These are phyloP conservation scores for Acanthiza pusilla DNA, from an alignment of 2,797 vertebrate genomes.

Conservation along the genomic window DNA sequence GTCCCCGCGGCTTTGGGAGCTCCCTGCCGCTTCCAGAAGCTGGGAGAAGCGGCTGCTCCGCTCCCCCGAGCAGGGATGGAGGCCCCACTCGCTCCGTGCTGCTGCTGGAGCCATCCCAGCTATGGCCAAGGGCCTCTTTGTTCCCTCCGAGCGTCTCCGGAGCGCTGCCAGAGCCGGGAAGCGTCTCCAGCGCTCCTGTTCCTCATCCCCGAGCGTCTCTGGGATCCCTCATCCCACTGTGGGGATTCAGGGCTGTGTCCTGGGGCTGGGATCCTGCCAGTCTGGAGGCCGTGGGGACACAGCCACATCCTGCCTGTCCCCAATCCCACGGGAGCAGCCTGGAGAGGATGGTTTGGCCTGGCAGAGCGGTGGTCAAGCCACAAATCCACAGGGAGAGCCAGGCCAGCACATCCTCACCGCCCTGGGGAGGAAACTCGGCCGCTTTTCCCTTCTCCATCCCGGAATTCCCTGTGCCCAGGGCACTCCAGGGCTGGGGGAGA, in stretches of 20 bases:
- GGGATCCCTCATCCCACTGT: accelerated
- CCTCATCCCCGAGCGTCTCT: accelerated
- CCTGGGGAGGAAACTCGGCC: accelerated
- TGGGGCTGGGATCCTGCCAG: accelerated
- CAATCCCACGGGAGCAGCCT: accelerated
- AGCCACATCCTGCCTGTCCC: accelerated
- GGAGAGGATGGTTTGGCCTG: neutral
- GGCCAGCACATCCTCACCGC: neutral
- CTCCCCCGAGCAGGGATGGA: neutral
- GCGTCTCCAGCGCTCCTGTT: accelerated
- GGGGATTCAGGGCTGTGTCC: neutral
- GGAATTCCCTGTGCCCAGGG: neutral
- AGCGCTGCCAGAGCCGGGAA: neutral
- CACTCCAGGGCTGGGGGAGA: neutral
- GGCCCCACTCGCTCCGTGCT: neutral
- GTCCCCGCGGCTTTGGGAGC: accelerated
- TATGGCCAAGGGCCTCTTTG: constrained; percentile 24
- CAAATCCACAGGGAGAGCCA: neutral
- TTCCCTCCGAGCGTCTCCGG: neutral
- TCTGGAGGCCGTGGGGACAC: accelerated
- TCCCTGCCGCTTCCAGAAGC: neutral
- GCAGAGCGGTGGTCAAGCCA: neutral
- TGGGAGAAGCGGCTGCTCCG: neutral
- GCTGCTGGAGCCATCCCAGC: constrained; percentile 18
- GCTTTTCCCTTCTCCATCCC: accelerated